Base-by-base conservation (phyloP, 2,113 vertebrate genomes). In the Oncorhynchus masou region DNA sequence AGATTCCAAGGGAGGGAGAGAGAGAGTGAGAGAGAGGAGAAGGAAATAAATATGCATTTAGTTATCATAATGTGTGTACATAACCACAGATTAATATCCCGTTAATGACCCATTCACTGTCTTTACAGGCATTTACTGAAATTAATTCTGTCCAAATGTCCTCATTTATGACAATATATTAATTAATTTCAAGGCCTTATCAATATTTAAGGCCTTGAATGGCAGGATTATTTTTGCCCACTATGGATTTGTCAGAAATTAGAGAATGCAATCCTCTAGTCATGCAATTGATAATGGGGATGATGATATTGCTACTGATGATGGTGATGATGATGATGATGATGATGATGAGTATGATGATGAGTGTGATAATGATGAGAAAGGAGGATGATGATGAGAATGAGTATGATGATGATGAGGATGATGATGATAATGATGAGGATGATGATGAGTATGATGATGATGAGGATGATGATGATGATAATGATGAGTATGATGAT, bases 31-130 rank as follows among this genome's bases (percentile, higher is more conserved):
- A 11, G 2, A 45, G 39, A 45, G 39, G 39, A 45, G 39, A 34
- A 34, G 34, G 34, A 45, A 45, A 45, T 9, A 45, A 45, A 45
- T 45, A 12, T 45, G 39, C 51, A 19, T 19, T 54, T 54, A 54
- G 51, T 54, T 54, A 19, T 54, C 12, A 62, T 60, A 66, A 48
- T 68, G 12, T 54, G 12, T 54, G 51, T 54, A 54, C 51, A 54
- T 54, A 54, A 54, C 15, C 51, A 19, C 16, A 54, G 51, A 54
- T 54, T 1, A 83, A 83, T 83, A 74, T 76, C 70, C 57, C 76
- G 75, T 85, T 80, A 67, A 70, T 85, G 81, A 15, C 27, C 83
- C 70, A 76, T 75, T 75, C 67, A 77, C 79, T 83, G 2, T 27
- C 65, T 29, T 27, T 27, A 29, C 65, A 20, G 29, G 67, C 67